Evolutionary conservation across 53 echinoderm and acorn worm genomes (phyloP), one percentile per base, ranked within the genome.

Genomic region (Astropecten irregularis): DNA sequence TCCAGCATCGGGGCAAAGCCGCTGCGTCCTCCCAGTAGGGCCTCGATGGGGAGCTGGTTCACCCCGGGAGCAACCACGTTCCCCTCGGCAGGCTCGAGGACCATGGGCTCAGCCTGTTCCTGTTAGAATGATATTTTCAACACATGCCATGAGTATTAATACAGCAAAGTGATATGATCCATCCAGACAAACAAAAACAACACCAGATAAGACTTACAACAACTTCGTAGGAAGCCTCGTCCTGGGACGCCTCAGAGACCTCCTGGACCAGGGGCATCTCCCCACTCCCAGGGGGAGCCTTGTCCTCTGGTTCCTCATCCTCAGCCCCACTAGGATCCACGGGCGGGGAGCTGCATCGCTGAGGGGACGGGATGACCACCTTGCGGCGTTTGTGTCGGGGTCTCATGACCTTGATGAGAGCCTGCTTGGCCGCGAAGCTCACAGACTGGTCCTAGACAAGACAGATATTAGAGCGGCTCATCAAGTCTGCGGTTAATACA

Each of bases 381-480:
- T 90, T 85, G 29, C 93, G 93, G 26, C 93, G 86, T 48, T 93
- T 93, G 79, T 91, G 93, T 26, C 91, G 83, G 8, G 96, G 96
- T 4, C 93, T 93, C 96, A 96, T 93, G 53, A 96, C 96, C 60
- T 90, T 82, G 83, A 96, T 96, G 20, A 96, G 88, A 30, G 96
- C 93, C 40, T 96, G 96, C 88, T 96, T 96, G 73, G 93, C 93
- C 3, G 93, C 89, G 51, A 96, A 96, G 79, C 96, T 96, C n/a
- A 96, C 96, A 9, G 81, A 69, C 39, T 88, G 89, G 56, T 96
- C 96, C 96, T 96, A 59, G 81, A 4, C 20, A 28, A 21, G 8
- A 81, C n/a, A n/a, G n/a, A n/a, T n/a, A n/a, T n/a, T n/a, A n/a
- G n/a, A n/a, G n/a, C n/a, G n/a, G n/a, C n/a, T n/a, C n/a, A n/a